phyloP scores from a whole-genome alignment of 2,113 vertebrate genomes.

The Dissostichus mawsoni region DNA sequence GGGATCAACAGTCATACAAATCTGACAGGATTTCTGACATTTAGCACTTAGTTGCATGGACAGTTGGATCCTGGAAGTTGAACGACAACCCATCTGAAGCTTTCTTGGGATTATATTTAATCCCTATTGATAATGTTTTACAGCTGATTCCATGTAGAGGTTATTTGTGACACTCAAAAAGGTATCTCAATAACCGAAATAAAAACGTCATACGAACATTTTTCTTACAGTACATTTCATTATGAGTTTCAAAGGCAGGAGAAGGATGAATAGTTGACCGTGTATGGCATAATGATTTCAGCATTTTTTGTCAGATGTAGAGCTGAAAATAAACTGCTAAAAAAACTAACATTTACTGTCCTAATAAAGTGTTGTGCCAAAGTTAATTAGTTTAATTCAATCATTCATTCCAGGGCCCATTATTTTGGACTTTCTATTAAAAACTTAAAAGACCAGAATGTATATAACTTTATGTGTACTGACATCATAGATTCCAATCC shows the following conservation, averaged over 20 bases:
- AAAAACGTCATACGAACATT: too few relatives aligned
- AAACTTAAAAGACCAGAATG: conserved; percentile 13
- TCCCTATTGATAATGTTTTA: too few relatives aligned
- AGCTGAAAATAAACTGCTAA: too few relatives aligned
- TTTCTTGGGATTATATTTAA: too few relatives aligned
- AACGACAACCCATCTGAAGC: too few relatives aligned
- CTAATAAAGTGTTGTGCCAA: conserved; percentile 10
- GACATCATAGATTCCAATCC: conserved; percentile 32
- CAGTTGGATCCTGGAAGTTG: too few relatives aligned
- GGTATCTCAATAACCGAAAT: too few relatives aligned
- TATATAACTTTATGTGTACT: conserved; percentile 16
- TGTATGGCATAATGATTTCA: neutral
- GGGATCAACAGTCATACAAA: neutral
- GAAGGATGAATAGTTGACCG: neutral
- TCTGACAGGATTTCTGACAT: neutral
- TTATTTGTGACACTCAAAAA: too few relatives aligned
- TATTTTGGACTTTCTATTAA: neutral
- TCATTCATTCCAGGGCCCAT: neutral
- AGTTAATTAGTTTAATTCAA: conserved; percentile 7
- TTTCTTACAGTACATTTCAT: too few relatives aligned
- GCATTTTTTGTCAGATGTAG: neutral
- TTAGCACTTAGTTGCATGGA: neutral
- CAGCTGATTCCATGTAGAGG: too few relatives aligned
- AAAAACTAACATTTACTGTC: conserved; percentile 9
- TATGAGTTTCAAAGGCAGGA: neutral